phyloP scores from a whole-genome alignment of 2,888 invertebrate species.

The Mythimna vitellina region DNA sequence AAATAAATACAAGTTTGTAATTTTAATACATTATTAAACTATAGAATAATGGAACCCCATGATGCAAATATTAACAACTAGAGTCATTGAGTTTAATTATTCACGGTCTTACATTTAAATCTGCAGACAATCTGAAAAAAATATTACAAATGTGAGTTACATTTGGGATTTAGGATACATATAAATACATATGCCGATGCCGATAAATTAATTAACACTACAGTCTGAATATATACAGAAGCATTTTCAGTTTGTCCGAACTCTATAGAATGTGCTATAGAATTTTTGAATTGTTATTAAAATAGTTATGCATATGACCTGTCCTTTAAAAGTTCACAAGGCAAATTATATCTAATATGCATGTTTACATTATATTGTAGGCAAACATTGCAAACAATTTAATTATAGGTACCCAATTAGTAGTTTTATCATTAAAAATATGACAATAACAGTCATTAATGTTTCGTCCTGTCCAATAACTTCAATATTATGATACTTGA shows the following conservation, averaged over 20 bases:
- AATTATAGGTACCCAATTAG: slow-evolving; percentile 10
- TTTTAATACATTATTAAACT: neutral
- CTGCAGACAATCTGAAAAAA: too few relatives aligned
- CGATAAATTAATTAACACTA: slow-evolving; percentile 26
- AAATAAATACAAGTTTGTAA: neutral
- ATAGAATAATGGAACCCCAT: neutral
- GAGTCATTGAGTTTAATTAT: too few relatives aligned
- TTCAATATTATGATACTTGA: neutral
- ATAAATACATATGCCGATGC: neutral
- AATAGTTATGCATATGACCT: neutral
- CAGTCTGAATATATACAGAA: slow-evolving; percentile 6
- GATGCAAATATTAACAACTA: neutral
- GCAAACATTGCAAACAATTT: neutral
- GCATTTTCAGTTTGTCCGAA: neutral
- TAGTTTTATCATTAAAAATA: slow-evolving; percentile 16
- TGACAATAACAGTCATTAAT: neutral
- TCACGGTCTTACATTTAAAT: too few relatives aligned
- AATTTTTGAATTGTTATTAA: neutral
- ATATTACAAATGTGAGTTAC: neutral
- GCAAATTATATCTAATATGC: neutral
- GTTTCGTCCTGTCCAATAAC: slow-evolving; percentile 43
- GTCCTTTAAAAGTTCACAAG: neutral
- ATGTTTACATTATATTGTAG: slow-evolving; percentile 6
- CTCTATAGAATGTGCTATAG: neutral
- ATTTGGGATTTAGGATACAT: neutral